Base-by-base conservation (phyloP, 1,140 invertebrate genomes). In the Pseudobourletiella spinata region DNA sequence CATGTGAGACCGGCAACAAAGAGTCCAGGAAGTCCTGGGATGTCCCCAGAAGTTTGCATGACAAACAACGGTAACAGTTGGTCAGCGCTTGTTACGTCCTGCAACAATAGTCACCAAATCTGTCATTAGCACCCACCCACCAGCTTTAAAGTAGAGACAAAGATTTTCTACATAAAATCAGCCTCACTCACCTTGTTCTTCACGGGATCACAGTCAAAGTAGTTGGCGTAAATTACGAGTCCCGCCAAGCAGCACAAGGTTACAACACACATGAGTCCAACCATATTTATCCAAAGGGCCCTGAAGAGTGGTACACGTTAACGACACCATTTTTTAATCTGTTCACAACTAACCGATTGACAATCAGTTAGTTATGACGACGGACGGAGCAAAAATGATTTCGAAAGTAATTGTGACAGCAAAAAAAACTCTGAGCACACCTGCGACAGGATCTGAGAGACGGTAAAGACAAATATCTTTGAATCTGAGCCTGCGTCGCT, bases 401-500 rank as follows among this genome's bases (percentile, higher is more conserved):
- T 39, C 11, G n/a, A 39, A 39, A 39, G 22, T 48, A 48, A 48
- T 14, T 48, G 6, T 18, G 6, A 48, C 6, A 6, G 6, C 6
- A 4, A 14, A 46, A 46, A 18, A 46, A 46, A 46, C n/a, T 8
- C 4, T 46, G n/a, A 4, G 6, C 18, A 14, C 15, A 52, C 11
- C n/a, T n/a, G n/a, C n/a, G n/a, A n/a, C n/a, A n/a, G n/a, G n/a
- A n/a, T 1, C 22, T 25, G 20, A 67, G 42, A 20, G 51, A 46
- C 24, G 61, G 61, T 61, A 67, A 57, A 2, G 60, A 63, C 0
- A 66, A 30, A 63, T 64, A 67, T 63, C 67, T 55, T 39, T 63
- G 57, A 22, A 67, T 57, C 39, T 91, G 91, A 0, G 91, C 87
- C 73, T 96, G 93, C 75, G 95, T 95, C 20, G 90, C 87, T 65